Conservation (phyloP, 2,113 vertebrate species). For the Eretmochelys imbricata region DNA sequence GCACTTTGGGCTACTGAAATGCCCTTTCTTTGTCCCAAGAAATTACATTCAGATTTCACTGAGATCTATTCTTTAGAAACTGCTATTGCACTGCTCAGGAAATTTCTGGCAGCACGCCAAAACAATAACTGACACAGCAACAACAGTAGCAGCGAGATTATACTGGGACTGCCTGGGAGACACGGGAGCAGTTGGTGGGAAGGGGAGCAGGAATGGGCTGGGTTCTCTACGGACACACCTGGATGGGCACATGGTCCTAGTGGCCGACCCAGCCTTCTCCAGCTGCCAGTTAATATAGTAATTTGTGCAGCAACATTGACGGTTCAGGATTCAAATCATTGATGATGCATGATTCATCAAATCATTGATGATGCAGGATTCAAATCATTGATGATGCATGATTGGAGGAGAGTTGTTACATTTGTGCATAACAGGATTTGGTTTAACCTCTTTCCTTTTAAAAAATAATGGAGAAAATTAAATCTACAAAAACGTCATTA, state of each 20-base stretch:
- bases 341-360: neutral
- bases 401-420: neutral
- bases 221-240: neutral
- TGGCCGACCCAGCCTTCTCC: neutral
- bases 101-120: neutral
- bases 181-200: neutral
- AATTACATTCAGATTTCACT: neutral
- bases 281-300: neutral
- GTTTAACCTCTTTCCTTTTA: neutral
- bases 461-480: neutral
- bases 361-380: neutral
- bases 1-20: neutral
- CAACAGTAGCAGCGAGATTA: neutral
- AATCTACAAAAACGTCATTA: neutral
- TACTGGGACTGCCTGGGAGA: neutral
- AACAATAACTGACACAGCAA: neutral
- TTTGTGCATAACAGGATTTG: neutral
- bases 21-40: neutral
- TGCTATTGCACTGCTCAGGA: neutral
- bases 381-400: neutral
- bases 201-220: neutral
- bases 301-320: neutral
- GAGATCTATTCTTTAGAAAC: rapidly evolving
- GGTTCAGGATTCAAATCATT: neutral
- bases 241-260: neutral